phyloP scores from a whole-genome alignment of 2,113 vertebrate genomes.

The Ivindomyrus marchei region DNA sequence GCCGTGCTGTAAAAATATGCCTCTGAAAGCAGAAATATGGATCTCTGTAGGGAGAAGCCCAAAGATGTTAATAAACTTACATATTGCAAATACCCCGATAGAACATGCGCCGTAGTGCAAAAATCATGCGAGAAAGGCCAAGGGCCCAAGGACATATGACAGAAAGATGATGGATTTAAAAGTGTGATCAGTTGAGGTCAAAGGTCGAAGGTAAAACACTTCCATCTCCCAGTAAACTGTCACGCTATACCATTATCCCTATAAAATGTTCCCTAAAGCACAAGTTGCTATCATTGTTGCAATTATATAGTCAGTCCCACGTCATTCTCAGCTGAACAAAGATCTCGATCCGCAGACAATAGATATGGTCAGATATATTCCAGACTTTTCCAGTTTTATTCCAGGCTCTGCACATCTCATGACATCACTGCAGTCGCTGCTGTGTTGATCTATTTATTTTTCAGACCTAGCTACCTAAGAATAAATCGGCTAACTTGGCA shows the following conservation, averaged over 20 bases:
- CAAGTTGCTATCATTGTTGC: background rate
- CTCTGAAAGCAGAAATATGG: background rate
- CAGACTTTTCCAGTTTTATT: background rate
- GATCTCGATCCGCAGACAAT: background rate
- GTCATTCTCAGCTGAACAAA: background rate
- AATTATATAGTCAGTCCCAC: background rate
- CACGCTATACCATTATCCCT: background rate
- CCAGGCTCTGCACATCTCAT: background rate
- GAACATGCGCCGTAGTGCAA: background rate
- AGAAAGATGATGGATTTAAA: background rate
- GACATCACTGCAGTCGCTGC: background rate
- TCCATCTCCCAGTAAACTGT: background rate
- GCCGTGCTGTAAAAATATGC: background rate
- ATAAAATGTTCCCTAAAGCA: background rate
- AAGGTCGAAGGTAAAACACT: background rate
- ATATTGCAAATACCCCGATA: background rate
- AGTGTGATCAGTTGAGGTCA: background rate
- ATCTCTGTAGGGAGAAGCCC: background rate
- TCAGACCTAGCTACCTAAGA: background rate
- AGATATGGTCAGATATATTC: too few species aligned
- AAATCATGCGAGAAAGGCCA: background rate
- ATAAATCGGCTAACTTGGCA: background rate
- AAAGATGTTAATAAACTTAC: background rate
- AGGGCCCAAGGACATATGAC: background rate
- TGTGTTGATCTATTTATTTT: background rate